Evolutionary conservation across 30 jellyfish, hydroid and myxozoan species (phyloP).

Genomic region (Chironex yamaguchii): DNA sequence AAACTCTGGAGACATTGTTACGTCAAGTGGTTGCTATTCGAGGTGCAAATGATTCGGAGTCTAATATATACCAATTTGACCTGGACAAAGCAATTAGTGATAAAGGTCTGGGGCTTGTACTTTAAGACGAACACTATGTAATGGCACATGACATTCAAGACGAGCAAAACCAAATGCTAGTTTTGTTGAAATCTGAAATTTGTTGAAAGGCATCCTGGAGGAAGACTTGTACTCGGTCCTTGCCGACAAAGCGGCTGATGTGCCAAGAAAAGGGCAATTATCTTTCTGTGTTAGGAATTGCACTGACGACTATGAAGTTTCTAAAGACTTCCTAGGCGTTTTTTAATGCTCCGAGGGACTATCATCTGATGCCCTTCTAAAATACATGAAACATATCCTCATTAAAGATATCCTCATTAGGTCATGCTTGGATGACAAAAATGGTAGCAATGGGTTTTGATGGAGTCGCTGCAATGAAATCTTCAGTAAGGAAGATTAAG

Average conservation of each 20-base stretch:
- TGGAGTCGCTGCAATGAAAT: conserved; percentile 65
- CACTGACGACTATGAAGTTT: conserved; percentile 51
- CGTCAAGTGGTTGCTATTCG: conserved; percentile 62
- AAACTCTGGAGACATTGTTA: conserved; percentile 31
- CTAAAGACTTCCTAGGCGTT: conserved; percentile 57
- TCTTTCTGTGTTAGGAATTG: conserved; percentile 61
- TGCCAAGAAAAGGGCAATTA: conserved; percentile 49
- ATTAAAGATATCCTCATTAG: too few relatives aligned
- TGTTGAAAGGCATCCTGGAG: conserved; percentile 38
- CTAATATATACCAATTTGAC: conserved; percentile 62
- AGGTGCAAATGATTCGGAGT: conserved; percentile 25
- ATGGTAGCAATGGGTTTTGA: conserved; percentile 62
- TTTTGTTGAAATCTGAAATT: conserved; percentile 18
- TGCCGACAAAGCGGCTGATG: conserved; percentile 60
- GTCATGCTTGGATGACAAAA: conserved; percentile 39
- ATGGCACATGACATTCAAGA: conserved; percentile 57
- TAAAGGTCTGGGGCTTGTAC: conserved; percentile 30
- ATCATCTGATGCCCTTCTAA: conserved; percentile 62
- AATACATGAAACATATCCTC: conserved; percentile 44
- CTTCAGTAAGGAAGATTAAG: conserved; percentile 29
- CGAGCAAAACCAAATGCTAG: conserved; percentile 56
- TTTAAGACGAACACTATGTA: conserved; percentile 23
- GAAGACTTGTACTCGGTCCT: conserved; percentile 27
- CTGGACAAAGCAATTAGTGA: conserved; percentile 36
- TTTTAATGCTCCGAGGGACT: conserved; percentile 52